These are phyloP conservation scores for Halocaridina rubra DNA, from an alignment of 2,888 invertebrate genomes.

Conservation along the genomic window DNA sequence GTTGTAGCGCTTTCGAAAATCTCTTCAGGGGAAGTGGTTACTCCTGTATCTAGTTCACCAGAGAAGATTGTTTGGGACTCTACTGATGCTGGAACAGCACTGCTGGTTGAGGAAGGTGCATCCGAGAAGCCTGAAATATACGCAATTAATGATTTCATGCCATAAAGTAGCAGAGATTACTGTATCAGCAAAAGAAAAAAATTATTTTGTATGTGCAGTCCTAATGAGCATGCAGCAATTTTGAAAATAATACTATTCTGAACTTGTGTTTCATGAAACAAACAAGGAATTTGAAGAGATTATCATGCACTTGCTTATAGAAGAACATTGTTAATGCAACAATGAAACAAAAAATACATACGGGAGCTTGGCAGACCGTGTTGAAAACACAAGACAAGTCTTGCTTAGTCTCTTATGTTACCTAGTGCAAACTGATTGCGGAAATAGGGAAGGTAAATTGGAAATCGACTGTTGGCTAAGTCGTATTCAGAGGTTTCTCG, in stretches of 20 bases:
- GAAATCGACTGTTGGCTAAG: background rate
- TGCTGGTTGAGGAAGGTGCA: too few species aligned
- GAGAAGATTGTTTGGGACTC: constrained; percentile 17
- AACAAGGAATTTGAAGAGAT: constrained; percentile 15
- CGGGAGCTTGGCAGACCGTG: background rate
- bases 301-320: constrained; percentile 20
- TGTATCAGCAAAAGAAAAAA: too few species aligned
- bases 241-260: too few species aligned
- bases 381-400: background rate
- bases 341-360: constrained; percentile 40
- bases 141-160: too few species aligned
- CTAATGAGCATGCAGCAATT: too few species aligned
- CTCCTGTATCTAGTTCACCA: background rate
- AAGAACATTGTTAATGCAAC: background rate
- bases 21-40: background rate
- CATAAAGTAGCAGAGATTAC: too few species aligned
- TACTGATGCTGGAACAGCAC: too few species aligned
- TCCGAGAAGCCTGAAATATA: too few species aligned
- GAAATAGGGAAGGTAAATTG: constrained; percentile 26
- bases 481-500: background rate
- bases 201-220: too few species aligned
- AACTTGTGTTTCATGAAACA: too few species aligned
- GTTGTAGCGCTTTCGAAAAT: background rate
- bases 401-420: constrained; percentile 22
- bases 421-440: constrained; percentile 23